These are phyloP conservation scores for Malacosoma neustria DNA, from an alignment of 2,888 invertebrate species.

Conservation along the genomic window DNA sequence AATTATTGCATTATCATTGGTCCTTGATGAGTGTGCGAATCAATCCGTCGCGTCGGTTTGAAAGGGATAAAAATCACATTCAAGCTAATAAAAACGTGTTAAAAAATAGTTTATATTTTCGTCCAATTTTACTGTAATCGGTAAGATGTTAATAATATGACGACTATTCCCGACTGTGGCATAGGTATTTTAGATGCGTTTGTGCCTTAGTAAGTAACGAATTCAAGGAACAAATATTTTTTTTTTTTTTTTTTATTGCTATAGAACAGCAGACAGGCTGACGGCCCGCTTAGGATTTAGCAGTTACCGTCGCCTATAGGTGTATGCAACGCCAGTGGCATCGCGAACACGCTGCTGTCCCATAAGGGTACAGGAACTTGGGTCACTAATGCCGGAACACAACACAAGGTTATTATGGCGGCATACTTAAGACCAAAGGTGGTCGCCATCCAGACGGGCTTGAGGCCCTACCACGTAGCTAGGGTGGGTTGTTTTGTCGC, in stretches of 20 bases:
- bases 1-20: too few species aligned
- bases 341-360: background rate
- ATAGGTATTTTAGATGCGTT: too few species aligned
- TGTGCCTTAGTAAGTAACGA: too few species aligned
- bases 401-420: background rate
- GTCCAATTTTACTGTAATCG: too few species aligned
- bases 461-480: background rate
- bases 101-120: too few species aligned
- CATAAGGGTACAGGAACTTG: background rate
- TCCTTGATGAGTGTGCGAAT: too few species aligned
- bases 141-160: too few species aligned
- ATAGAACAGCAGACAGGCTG: background rate
- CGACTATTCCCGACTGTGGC: too few species aligned
- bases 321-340: background rate
- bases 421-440: background rate
- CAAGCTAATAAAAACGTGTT: too few species aligned
- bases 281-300: background rate
- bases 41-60: too few species aligned
- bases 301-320: background rate
- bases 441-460: background rate
- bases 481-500: background rate
- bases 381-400: background rate
- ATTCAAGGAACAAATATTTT: background rate
- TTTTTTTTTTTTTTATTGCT: background rate
- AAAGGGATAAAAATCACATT: too few species aligned